A percentile compares a stretch with the other conserved stretches of the same genome.
Conservation (phyloP, 2,888 invertebrate species). For the Troides helena region DNA sequence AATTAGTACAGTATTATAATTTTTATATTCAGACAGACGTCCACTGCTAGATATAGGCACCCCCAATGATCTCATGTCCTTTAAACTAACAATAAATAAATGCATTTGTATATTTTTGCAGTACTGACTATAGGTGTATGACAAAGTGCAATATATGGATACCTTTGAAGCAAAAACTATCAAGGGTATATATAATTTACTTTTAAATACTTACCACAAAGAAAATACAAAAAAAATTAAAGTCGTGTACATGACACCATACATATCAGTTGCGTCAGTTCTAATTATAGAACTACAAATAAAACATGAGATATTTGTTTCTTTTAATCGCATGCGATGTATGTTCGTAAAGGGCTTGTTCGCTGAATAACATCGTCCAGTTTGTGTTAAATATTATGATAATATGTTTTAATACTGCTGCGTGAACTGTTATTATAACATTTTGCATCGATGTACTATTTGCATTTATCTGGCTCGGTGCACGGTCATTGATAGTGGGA, state of each 20-base stretch:
- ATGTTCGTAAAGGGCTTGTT: background rate
- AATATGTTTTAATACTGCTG: background rate
- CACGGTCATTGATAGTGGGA: constrained; percentile 5
- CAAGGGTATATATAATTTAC: background rate
- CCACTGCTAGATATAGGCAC: too few species aligned
- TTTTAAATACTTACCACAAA: background rate
- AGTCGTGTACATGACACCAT: constrained; percentile 4
- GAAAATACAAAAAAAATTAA: background rate
- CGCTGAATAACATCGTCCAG: background rate
- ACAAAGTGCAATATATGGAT: background rate
- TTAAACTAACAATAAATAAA: too few species aligned
- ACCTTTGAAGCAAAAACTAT: background rate
- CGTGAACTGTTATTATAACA: constrained; percentile 2
- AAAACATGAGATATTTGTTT: constrained; percentile 9
- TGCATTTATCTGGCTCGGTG: background rate
- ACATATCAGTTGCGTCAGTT: constrained; percentile 25
- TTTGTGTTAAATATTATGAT: background rate
- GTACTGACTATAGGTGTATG: background rate
- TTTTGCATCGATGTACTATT: background rate
- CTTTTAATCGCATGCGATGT: constrained; percentile 8
- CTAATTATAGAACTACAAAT: constrained; percentile 16
- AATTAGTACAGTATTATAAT: too few species aligned
- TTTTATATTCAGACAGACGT: too few species aligned
- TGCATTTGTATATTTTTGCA: too few species aligned
- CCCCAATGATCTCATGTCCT: too few species aligned